Conservation (phyloP, 2,113 vertebrate genomes). For the Orientallactaga bullata region DNA sequence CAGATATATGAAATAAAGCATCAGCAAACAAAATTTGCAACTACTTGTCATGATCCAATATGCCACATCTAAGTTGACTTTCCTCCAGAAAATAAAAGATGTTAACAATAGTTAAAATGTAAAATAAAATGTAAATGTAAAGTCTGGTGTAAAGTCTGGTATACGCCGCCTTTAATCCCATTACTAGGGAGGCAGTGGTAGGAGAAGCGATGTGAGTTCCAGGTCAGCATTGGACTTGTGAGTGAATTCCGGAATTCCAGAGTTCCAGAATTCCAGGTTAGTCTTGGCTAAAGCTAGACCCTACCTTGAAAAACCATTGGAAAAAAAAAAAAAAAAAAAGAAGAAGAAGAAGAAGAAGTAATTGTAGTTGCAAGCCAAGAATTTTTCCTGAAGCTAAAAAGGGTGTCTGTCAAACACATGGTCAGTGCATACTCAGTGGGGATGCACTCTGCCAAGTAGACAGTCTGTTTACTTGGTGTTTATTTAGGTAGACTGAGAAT, state of each 20-base stretch:
- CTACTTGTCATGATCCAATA: not conserved
- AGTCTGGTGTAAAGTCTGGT: no score
- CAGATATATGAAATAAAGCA: conserved; percentile 33
- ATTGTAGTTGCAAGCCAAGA: not conserved
- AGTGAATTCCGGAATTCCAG: no score
- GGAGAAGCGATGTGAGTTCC: no score
- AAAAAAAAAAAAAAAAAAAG: no score
- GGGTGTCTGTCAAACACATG: not conserved
- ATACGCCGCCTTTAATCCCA: no score
- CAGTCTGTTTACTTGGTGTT: conserved; percentile 37
- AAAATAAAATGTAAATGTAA: not conserved
- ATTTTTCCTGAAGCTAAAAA: conserved; percentile 2
- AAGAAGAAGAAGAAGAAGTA: no score
- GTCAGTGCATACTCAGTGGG: not conserved
- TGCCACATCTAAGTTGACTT: conserved; percentile 48
- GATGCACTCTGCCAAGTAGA: not conserved
- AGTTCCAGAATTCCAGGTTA: no score
- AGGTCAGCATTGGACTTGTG: no score
- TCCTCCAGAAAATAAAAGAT: conserved; percentile 47
- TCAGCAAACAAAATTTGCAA: conserved; percentile 28
- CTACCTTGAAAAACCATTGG: no score
- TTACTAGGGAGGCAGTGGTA: no score
- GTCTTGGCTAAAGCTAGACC: no score
- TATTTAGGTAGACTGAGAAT: conserved; percentile 32
- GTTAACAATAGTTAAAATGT: conserved; percentile 8